Base-by-base conservation (phyloP, 2,797 vertebrate genomes). In the Pseudomugil gertrudae region DNA sequence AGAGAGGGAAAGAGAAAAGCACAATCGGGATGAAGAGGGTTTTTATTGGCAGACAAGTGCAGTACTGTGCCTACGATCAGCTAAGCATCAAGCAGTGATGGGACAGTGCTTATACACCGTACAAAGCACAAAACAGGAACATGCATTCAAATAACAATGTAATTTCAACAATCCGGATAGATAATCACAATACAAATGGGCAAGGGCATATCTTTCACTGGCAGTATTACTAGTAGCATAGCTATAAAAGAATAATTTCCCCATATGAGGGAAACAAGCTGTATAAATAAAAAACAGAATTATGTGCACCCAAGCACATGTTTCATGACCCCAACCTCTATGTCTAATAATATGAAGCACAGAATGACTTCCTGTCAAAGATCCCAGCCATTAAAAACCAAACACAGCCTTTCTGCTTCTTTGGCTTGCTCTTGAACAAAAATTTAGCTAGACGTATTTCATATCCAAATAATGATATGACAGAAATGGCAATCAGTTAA, bases 21-120 rank as follows among this genome's bases (percentile, higher is more conserved):
- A 35, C 76, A 62, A 56, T 36, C 50, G 65, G 62, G 78, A 76
- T 4, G 74, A 56, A 71, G 56, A 72, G 30, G 63, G 83, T 78
- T 88, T 84, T 87, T 79, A 78, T 50, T 76, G 35, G 63, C 19
- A 61, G 66, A 91, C 89, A 91, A 91, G 67, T 40, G 24, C 50
- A 79, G 69, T 24, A 86, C 81, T 91, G 90, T 92, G 71, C 59
- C 66, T 77, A 58, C 36, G 74, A 68, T 71, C 51, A 68, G 72
- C 70, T 35, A 76, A 72, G 80, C 81, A 61, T 81, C 81, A 69
- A 80, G 66, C 61, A 77, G 76, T 35, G 81, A 77, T 55, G 70
- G 75, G 72, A 87, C 81, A 69, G 73, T 38, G 66, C 69, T 15
- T 4, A 69, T 81, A 85, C 63, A 60, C 43, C 8, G 68, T 15